Evolutionary conservation across 2,797 vertebrate genomes (phyloP).

Genomic region (Myotis myotis): DNA sequence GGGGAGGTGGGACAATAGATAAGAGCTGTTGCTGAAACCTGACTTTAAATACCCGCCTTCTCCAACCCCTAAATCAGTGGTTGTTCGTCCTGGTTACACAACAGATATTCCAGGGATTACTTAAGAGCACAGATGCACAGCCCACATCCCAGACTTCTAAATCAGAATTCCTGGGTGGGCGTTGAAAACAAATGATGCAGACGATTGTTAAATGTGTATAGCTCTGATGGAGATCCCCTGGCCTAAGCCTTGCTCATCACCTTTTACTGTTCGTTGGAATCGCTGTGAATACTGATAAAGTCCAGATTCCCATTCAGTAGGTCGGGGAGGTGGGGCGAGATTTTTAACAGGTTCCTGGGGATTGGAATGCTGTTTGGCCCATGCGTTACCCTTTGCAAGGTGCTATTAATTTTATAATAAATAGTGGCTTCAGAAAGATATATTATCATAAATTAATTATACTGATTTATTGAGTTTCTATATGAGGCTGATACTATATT

Average conservation of each 20-base stretch:
- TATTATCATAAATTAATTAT: background rate
- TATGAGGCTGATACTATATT: background rate
- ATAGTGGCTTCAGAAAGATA: background rate
- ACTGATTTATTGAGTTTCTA: background rate
- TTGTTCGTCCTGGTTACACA: background rate
- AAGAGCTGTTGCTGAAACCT: background rate
- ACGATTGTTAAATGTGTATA: fast-evolving
- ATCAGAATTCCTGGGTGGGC: background rate
- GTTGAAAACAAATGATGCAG: background rate
- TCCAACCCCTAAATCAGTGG: background rate
- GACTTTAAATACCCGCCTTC: background rate
- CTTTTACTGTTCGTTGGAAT: background rate
- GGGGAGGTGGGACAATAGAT: background rate
- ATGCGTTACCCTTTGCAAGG: background rate
- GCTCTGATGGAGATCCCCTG: background rate
- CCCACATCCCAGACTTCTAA: background rate
- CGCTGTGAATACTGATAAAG: background rate
- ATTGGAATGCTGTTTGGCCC: background rate
- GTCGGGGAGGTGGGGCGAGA: background rate
- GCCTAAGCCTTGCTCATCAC: background rate
- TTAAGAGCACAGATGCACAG: background rate
- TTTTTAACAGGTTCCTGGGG: background rate
- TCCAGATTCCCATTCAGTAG: background rate
- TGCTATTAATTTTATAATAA: background rate
- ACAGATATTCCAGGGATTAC: background rate